Conservation (phyloP, 2,888 invertebrate species). For the Patella pellucida region DNA sequence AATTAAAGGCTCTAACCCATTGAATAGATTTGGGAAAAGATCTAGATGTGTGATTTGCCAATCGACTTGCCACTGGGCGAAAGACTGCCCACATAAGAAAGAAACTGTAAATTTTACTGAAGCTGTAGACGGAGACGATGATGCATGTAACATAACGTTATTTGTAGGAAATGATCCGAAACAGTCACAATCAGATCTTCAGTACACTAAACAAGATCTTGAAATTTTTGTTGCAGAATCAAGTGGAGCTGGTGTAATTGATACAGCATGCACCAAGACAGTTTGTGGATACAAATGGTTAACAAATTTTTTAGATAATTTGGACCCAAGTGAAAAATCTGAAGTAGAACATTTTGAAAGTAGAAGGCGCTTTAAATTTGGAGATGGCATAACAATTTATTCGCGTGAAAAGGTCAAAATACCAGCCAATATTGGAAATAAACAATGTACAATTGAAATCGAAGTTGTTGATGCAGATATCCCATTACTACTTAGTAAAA, state of each 20-base stretch:
- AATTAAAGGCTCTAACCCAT: too few species aligned
- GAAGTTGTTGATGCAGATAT: constrained; percentile 27
- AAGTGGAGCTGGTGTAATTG: constrained; percentile 4
- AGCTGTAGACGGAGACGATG: too few species aligned
- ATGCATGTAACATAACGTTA: too few species aligned
- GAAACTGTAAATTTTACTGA: too few species aligned
- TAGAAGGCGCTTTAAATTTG: constrained; percentile 10
- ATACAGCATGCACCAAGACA: constrained; percentile 15
- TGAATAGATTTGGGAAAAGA: too few species aligned
- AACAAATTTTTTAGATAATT: background rate
- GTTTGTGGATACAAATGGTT: constrained; percentile 11
- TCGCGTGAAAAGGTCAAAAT: constrained; percentile 4
- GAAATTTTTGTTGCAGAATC: constrained; percentile 13
- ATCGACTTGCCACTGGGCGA: too few species aligned
- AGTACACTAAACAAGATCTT: background rate
- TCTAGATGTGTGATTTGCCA: too few species aligned
- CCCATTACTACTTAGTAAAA: constrained; percentile 28
- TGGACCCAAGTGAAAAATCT: constrained; percentile 4
- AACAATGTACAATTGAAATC: constrained; percentile 17
- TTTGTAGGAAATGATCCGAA: too few species aligned
- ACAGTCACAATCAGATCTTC: background rate
- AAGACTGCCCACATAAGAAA: too few species aligned
- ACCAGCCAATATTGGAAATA: constrained; percentile 11
- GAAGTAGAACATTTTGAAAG: constrained; percentile 4
- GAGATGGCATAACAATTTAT: constrained; percentile 1